A percentile compares a stretch with the other conserved stretches of the same genome.
Evolutionary conservation across 2,888 invertebrate species (phyloP).

Genomic region (Dione vanillae): DNA sequence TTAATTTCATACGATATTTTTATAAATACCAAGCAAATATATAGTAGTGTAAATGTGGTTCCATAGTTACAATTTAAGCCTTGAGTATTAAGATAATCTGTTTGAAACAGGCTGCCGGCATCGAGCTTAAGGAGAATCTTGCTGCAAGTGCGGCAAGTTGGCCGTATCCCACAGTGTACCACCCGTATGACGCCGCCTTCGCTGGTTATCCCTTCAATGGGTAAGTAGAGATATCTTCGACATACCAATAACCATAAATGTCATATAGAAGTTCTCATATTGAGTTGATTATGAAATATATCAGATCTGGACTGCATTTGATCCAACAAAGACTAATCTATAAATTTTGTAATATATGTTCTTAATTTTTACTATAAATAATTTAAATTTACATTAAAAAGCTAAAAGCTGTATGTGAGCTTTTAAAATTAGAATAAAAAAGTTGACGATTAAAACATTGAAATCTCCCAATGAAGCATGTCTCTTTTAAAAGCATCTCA

Average conservation of each 20-base stretch:
- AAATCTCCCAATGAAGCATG: background rate
- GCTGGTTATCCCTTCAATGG: slow-evolving; percentile 97
- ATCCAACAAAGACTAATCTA: no score
- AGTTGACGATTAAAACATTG: background rate
- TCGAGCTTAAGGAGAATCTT: slow-evolving; percentile 95
- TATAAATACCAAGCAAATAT: background rate
- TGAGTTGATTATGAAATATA: no score
- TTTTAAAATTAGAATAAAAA: background rate
- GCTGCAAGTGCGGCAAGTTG: slow-evolving; percentile 92
- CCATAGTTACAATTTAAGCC: slow-evolving; percentile 13
- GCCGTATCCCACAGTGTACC: slow-evolving; percentile 96
- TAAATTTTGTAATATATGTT: background rate
- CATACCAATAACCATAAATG: slow-evolving; percentile 29
- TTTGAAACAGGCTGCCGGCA: slow-evolving; percentile 89
- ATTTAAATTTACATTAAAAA: no score
- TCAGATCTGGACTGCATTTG: no score
- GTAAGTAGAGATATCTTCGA: slow-evolving; percentile 84
- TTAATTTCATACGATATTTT: background rate
- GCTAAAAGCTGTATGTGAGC: no score
- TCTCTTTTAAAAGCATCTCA: no score
- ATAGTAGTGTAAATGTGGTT: background rate
- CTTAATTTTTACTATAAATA: background rate
- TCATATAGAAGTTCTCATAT: no score
- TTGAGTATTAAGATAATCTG: slow-evolving; percentile 40
- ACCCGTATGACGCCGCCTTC: slow-evolving; percentile 96